A percentile compares a stretch with the other conserved stretches of the same genome.
Conservation (phyloP, 2,113 vertebrate genomes). For the Donacobius atricapilla region DNA sequence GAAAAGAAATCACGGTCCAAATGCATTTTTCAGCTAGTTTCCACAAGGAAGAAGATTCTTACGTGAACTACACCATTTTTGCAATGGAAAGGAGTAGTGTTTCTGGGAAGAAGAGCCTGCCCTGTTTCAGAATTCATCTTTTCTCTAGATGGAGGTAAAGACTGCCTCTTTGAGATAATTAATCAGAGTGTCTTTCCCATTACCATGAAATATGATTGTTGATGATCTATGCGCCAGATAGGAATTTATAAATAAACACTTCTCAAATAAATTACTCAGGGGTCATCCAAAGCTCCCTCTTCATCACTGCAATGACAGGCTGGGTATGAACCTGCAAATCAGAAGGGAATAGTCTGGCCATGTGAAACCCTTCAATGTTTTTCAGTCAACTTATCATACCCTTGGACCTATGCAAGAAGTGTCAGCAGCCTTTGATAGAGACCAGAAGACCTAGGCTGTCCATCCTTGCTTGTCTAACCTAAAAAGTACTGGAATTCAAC, state of each 20-base stretch:
- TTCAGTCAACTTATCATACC: neutral
- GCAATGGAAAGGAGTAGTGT: neutral
- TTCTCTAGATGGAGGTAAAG: neutral
- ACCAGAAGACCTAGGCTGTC: neutral
- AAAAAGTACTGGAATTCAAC: neutral
- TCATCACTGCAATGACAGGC: neutral
- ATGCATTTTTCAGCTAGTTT: neutral
- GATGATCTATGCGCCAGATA: neutral
- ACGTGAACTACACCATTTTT: neutral
- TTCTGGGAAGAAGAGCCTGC: neutral
- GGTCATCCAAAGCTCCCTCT: neutral
- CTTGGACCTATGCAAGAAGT: neutral
- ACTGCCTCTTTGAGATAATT: slow-evolving; percentile 5
- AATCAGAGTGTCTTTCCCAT: neutral
- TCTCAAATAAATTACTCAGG: neutral
- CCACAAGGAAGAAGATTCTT: neutral
- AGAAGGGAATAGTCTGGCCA: neutral
- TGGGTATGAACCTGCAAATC: neutral
- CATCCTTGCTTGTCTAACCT: neutral
- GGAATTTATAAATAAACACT: slow-evolving; percentile 17
- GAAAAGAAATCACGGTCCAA: neutral
- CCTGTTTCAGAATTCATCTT: neutral
- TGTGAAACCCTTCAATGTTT: neutral
- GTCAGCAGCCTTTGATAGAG: neutral
- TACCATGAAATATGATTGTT: neutral